Base-by-base conservation (phyloP, 2,113 vertebrate species). In the Brachyistius frenatus region DNA sequence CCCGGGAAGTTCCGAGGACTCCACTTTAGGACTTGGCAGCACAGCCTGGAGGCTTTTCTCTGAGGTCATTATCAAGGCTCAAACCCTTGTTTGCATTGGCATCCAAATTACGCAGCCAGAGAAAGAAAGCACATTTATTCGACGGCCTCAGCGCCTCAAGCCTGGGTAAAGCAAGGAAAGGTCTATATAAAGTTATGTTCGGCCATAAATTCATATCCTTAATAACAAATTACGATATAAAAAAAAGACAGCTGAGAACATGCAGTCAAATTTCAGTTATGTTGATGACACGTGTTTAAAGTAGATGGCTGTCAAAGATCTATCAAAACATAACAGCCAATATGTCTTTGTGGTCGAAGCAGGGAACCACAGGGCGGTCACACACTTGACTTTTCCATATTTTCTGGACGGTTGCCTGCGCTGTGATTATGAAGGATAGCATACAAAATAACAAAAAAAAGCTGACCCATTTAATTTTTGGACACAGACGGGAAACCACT, bases 281-380 rank as follows among this genome's bases (percentile, higher is more conserved):
- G 63, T 35, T 62, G 71, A 63, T 66, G 85, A 70, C 80, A 84
- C 61, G 65, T 68, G 74, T 64, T 81, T 62, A 70, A 74, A 79
- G 80, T 7, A 33, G 33, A 64, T 11, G 9, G 62, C 74, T 78
- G 88, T 86, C 85, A 80, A 74, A 89, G 83, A 76, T 67, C 73
- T 89, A 87, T 82, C 76, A 85, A 80, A 87, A 76, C 83, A 86
- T 80, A 83, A 90, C 37, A 73, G 77, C 64, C 79, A 84, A 75
- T 87, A 83, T 89, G 78, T 87, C 80, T 86, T 16, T 86, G 86
- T 77, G 90, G 91, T 86, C 56, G 49, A 36, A 54, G 81, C 75
- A 76, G 75, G 31, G 69, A 73, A 84, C 86, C 84, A 74, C 89
- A 86, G 81, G 81, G 84, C 85, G 74, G 85, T 62, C 76, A 68